Evolutionary conservation across 2,888 invertebrate genomes (phyloP).

Genomic region (Nematopogon swammerdamellus): DNA sequence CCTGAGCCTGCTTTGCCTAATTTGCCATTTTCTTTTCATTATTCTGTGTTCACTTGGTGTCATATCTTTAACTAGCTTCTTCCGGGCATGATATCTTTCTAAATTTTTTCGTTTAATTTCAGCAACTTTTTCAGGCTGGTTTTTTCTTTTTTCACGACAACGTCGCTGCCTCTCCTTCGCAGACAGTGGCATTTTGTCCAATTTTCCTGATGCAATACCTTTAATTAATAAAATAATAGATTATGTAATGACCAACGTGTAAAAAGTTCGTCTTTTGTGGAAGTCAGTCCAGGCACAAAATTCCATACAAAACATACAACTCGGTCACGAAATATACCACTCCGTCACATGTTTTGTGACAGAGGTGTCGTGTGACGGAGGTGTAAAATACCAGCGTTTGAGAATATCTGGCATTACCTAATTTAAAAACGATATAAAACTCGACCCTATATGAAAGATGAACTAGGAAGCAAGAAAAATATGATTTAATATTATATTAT

Average conservation of each 20-base stretch:
- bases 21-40: constrained; percentile 12
- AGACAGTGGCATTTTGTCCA: constrained; percentile 11
- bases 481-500: neutral
- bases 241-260: too few relatives aligned
- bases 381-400: constrained; percentile 4
- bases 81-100: constrained; percentile 14
- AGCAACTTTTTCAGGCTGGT: constrained; percentile 13
- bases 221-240: neutral
- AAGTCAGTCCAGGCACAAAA: too few relatives aligned
- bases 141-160: constrained; percentile 14
- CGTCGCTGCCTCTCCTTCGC: constrained; percentile 12
- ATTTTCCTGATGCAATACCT: neutral
- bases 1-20: too few relatives aligned
- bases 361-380: constrained; percentile 9
- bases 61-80: constrained; percentile 16
- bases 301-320: too few relatives aligned
- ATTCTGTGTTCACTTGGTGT: constrained; percentile 13
- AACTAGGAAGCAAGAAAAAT: constrained; percentile 4
- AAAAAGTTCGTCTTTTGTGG: too few relatives aligned
- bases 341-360: constrained; percentile 9
- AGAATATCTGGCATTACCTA: constrained; percentile 7
- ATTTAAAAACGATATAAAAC: constrained; percentile 7
- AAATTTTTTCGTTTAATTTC: constrained; percentile 14
- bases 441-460: constrained; percentile 6
- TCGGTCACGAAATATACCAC: constrained; percentile 2